Evolutionary conservation across 2,888 invertebrate species (phyloP).

Genomic region (Hypena proboscidalis): DNA sequence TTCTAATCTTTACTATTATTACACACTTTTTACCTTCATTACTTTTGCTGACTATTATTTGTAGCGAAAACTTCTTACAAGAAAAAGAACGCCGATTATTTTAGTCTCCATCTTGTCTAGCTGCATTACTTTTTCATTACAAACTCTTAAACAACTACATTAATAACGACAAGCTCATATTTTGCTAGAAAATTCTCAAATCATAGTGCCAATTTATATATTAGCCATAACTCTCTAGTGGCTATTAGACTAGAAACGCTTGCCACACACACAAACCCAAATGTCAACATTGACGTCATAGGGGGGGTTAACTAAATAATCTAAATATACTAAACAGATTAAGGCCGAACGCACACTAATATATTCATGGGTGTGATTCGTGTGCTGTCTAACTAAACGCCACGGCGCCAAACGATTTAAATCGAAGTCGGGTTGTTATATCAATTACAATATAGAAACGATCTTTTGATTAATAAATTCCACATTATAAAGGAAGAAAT

Average conservation of each 20-base stretch:
- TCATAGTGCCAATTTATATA: conserved; percentile 36
- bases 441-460: too few species aligned
- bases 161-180: conserved; percentile 7
- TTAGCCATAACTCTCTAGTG: conserved; percentile 45
- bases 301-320: conserved; percentile 73
- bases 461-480: too few species aligned
- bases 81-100: too few species aligned
- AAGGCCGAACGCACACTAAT: conserved; percentile 16
- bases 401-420: too few species aligned
- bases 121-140: background rate
- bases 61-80: too few species aligned
- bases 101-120: too few species aligned
- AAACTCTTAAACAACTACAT: background rate
- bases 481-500: too few species aligned
- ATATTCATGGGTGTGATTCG: conserved; percentile 5
- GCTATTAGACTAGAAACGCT: conserved; percentile 48
- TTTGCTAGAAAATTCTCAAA: conserved; percentile 25
- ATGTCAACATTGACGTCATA: conserved; percentile 82
- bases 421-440: too few species aligned
- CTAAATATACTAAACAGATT: conserved; percentile 29
- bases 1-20: too few species aligned
- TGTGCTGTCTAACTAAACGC: background rate
- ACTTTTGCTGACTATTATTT: too few species aligned
- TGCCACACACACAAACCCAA: conserved; percentile 58
- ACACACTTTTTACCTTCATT: too few species aligned